Conservation (phyloP, 2,113 vertebrate genomes). For the Cyanistes caeruleus region DNA sequence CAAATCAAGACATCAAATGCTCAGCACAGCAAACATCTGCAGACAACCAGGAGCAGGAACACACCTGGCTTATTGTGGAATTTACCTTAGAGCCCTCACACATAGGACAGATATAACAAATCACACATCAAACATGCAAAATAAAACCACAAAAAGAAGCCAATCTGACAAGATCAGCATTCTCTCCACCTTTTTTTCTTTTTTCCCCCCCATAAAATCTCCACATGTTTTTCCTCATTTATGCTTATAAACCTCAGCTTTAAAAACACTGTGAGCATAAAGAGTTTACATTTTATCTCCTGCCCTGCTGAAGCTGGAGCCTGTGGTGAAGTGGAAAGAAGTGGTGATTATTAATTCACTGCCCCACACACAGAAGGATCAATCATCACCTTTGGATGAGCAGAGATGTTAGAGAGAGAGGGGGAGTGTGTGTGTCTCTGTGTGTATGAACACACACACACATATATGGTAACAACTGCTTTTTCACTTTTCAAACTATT, state of each 20-base stretch:
- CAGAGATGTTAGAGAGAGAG: neutral
- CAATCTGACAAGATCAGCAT: neutral
- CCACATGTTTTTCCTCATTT: neutral
- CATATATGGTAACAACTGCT: constrained; percentile 3
- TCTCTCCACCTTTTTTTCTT: neutral
- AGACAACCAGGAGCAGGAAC: neutral
- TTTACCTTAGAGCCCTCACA: neutral
- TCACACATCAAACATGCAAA: neutral
- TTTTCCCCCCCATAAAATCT: rapidly evolving
- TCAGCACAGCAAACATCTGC: neutral
- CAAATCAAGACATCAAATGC: neutral
- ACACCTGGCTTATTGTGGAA: neutral
- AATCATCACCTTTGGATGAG: neutral
- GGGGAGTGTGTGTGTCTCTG: rapidly evolving
- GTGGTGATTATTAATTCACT: neutral
- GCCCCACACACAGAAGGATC: neutral
- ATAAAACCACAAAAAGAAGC: neutral
- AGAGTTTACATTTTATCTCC: neutral
- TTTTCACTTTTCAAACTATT: constrained; percentile 47
- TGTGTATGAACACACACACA: neutral
- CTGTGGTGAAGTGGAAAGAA: neutral
- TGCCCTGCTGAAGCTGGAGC: neutral
- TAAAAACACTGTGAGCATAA: neutral
- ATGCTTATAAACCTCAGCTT: neutral
- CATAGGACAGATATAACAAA: neutral